Evolutionary conservation across 2,888 invertebrate genomes (phyloP).

Genomic region (Galerucella nymphaeae): DNA sequence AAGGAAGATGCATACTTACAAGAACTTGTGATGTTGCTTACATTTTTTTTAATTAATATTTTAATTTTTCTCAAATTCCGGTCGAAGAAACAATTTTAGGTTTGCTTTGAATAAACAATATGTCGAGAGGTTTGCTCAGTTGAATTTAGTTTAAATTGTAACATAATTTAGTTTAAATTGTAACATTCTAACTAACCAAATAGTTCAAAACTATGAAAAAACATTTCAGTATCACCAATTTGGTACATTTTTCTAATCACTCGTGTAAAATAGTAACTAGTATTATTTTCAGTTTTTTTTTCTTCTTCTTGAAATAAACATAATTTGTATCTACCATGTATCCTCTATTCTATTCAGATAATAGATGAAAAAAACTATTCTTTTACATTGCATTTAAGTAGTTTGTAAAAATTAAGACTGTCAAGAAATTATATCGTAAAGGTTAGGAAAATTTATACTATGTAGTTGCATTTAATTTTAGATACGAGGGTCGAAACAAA

Average conservation of each 20-base stretch:
- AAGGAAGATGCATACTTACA: too few relatives aligned
- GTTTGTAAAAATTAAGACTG: constrained; percentile 60
- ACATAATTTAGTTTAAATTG: too few relatives aligned
- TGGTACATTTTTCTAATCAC: constrained; percentile 37
- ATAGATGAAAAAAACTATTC: constrained; percentile 58
- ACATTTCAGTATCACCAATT: background rate
- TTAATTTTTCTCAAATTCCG: too few relatives aligned
- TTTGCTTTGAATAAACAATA: too few relatives aligned
- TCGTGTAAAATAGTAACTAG: constrained; percentile 52
- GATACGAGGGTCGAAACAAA: constrained; percentile 20
- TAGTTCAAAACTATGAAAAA: background rate
- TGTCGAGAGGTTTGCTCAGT: too few relatives aligned
- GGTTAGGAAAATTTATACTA: constrained; percentile 56
- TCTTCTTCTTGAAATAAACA: constrained; percentile 34
- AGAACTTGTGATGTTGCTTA: too few relatives aligned
- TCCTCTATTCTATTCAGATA: constrained; percentile 55
- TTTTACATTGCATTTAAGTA: constrained; percentile 61
- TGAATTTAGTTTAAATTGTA: too few relatives aligned
- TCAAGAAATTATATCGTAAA: constrained; percentile 58
- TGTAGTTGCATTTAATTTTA: constrained; percentile 50
- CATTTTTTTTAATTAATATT: too few relatives aligned
- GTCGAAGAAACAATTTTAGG: too few relatives aligned
- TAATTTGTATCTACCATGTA: constrained; percentile 59
- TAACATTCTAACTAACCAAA: background rate
- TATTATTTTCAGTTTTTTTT: constrained; percentile 29